phyloP scores from a whole-genome alignment of 2,888 invertebrate species.

The Hedychridium roseum region DNA sequence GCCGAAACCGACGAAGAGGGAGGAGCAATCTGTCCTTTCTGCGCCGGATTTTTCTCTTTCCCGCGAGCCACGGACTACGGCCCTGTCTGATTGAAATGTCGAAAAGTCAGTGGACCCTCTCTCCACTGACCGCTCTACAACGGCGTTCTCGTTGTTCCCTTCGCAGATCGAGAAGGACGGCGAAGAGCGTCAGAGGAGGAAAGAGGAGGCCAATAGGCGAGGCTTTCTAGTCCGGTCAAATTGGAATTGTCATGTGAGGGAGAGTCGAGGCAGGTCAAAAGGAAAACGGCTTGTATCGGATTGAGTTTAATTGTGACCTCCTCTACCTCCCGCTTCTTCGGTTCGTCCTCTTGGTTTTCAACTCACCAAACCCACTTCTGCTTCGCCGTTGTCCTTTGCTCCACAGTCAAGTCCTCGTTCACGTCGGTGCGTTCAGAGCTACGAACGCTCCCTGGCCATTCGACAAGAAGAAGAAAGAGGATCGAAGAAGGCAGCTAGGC shows the following conservation, averaged over 20 bases:
- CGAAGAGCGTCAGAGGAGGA: slow-evolving; percentile 12
- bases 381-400: not conserved
- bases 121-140: slow-evolving; percentile 6
- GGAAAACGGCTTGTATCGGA: slow-evolving; percentile 60
- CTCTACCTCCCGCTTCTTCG: slow-evolving; percentile 16
- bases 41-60: slow-evolving; percentile 8
- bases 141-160: slow-evolving; percentile 29
- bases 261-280: slow-evolving; percentile 55
- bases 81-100: slow-evolving; percentile 61
- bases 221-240: slow-evolving; percentile 38
- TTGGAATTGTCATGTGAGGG: slow-evolving; percentile 61
- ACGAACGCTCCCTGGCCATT: slow-evolving; percentile 23
- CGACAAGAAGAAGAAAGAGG: slow-evolving; percentile 25
- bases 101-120: slow-evolving; percentile 52
- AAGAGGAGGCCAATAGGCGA: slow-evolving; percentile 3
- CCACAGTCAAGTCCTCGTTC: slow-evolving; percentile 6
- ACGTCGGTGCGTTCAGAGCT: slow-evolving; percentile 27
- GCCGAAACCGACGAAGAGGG: slow-evolving; percentile 55
- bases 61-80: slow-evolving; percentile 41
- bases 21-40: too few species aligned
- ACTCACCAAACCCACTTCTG: too few species aligned
- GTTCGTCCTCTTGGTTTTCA: not conserved
- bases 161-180: slow-evolving; percentile 18
- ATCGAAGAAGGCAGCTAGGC: not conserved
- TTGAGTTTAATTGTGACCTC: slow-evolving; percentile 54